phyloP scores from a whole-genome alignment of 2,797 vertebrate species.

The Megaceryle alcyon region DNA sequence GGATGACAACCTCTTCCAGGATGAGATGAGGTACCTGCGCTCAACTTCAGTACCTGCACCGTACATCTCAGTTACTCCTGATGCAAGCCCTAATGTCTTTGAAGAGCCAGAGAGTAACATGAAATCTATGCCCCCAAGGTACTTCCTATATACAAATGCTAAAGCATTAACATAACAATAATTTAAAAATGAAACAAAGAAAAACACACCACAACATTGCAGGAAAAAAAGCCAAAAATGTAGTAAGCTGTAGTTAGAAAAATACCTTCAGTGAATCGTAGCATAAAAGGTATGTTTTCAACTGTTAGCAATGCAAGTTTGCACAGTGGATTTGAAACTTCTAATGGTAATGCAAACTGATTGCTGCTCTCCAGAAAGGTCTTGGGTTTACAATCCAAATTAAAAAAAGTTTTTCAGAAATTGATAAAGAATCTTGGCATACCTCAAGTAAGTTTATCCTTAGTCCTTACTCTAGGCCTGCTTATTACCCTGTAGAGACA shows the following conservation, averaged over 20 bases:
- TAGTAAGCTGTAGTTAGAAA: background rate
- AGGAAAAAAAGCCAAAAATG: background rate
- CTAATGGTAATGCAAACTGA: background rate
- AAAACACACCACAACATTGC: too few species aligned
- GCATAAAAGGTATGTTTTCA: background rate
- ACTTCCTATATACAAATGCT: conserved; percentile 29
- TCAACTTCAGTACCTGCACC: conserved; percentile 98
- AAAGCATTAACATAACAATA: background rate
- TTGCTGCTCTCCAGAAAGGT: background rate
- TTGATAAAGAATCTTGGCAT: background rate
- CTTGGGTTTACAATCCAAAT: background rate
- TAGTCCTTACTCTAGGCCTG: background rate
- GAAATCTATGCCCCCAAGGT: conserved; percentile 99
- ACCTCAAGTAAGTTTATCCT: background rate
- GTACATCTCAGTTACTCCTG: conserved; percentile 98
- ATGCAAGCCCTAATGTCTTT: conserved; percentile 97
- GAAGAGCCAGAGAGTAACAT: conserved; percentile 98
- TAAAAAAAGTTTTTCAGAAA: background rate
- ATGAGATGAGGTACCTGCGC: conserved; percentile 97
- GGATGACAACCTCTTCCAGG: conserved; percentile 98
- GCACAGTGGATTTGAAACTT: background rate
- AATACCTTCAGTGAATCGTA: background rate
- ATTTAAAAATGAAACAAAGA: background rate
- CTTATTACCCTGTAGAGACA: background rate
- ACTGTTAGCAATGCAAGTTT: background rate